Percentiles rank a stretch among this genome's conserved stretches.
Evolutionary conservation across 2,888 invertebrate genomes (phyloP).

Genomic region (Nysson spinosus): DNA sequence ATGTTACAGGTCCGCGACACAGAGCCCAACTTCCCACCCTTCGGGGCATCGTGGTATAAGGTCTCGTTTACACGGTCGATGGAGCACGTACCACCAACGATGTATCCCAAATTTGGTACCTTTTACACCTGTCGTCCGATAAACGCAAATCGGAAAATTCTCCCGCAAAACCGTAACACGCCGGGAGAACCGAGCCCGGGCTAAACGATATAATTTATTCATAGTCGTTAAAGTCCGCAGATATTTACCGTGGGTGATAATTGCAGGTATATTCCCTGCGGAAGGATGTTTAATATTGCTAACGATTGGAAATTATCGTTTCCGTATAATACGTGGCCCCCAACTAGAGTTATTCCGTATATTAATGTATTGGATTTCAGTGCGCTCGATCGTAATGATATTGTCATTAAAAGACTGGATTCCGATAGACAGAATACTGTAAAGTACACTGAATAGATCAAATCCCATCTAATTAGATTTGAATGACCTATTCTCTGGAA

Average conservation of each 20-base stretch:
- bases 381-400: conserved; percentile 23
- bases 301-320: conserved; percentile 46
- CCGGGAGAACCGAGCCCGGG: conserved; percentile 3
- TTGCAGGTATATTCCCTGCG: conserved; percentile 33
- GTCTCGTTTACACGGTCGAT: too few relatives aligned
- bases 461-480: not conserved
- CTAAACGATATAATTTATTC: conserved; percentile 42
- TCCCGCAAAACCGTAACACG: conserved; percentile 7
- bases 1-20: too few relatives aligned
- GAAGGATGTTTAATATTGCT: conserved; percentile 25
- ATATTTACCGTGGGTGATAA: conserved; percentile 48
- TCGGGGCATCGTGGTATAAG: too few relatives aligned
- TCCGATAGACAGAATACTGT: not conserved
- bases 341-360: too few relatives aligned
- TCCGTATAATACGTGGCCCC: too few relatives aligned
- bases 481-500: too few relatives aligned
- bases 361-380: too few relatives aligned
- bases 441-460: not conserved
- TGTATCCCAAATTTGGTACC: too few relatives aligned
- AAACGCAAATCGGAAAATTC: conserved; percentile 4
- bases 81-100: too few relatives aligned
- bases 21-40: too few relatives aligned
- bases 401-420: conserved; percentile 30
- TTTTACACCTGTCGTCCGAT: not conserved
- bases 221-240: conserved; percentile 42